Evolutionary conservation across 2,797 vertebrate species (phyloP).

Genomic region (Anableps anableps): DNA sequence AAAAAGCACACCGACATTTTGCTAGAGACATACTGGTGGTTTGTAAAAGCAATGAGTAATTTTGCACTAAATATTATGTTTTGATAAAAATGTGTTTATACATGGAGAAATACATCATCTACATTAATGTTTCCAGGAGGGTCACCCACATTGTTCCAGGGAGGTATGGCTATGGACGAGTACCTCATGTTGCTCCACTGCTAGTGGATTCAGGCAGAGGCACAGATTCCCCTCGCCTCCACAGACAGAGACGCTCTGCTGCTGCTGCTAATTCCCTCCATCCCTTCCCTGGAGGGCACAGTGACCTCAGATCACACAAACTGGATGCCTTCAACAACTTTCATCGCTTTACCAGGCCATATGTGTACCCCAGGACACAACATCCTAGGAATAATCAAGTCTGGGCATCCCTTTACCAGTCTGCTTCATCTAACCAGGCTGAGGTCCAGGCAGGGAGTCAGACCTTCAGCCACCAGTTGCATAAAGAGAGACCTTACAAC

Average conservation of each 20-base stretch:
- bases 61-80: conserved; percentile 21
- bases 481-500: conserved; percentile 61
- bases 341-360: conserved; percentile 60
- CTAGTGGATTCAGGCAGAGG: conserved; percentile 81
- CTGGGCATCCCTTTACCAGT: conserved; percentile 83
- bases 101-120: conserved; percentile 11
- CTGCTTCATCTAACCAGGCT: conserved; percentile 46
- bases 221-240: conserved; percentile 60
- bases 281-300: conserved; percentile 20
- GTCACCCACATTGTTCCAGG: conserved; percentile 84
- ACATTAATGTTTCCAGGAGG: conserved; percentile 73
- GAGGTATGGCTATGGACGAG: conserved; percentile 90
- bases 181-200: conserved; percentile 84
- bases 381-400: conserved; percentile 66
- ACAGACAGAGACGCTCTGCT: conserved; percentile 79
- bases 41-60: conserved; percentile 26
- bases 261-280: conserved; percentile 54
- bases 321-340: conserved; percentile 40
- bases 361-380: conserved; percentile 63
- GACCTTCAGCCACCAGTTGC: conserved; percentile 39
- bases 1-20: conserved; percentile 48
- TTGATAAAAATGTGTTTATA: background rate
- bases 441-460: conserved; percentile 60
- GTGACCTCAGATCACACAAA: conserved; percentile 45
- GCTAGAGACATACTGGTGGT: conserved; percentile 23